Evolutionary conservation across 2,888 invertebrate species (phyloP).

Genomic region (Cyclophora albipunctata): DNA sequence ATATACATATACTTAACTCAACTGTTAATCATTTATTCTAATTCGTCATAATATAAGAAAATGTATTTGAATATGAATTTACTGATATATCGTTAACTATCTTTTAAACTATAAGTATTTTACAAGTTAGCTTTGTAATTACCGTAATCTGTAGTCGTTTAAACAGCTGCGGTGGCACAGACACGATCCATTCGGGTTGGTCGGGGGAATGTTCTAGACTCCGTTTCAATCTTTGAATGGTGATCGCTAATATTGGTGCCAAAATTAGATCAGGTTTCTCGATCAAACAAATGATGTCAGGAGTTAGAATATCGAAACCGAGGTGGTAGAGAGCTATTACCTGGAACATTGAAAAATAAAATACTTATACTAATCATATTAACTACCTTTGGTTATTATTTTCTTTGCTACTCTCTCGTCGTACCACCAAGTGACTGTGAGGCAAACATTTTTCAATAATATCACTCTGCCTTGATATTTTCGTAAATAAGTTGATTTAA

Average conservation of each 20-base stretch:
- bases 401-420: too few relatives aligned
- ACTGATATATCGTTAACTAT: too few relatives aligned
- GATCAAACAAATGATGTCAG: slow-evolving; percentile 78
- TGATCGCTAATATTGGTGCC: slow-evolving; percentile 83
- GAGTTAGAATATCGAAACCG: slow-evolving; percentile 77
- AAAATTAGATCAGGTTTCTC: slow-evolving; percentile 82
- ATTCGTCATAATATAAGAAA: too few relatives aligned
- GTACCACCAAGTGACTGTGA: too few relatives aligned
- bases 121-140: slow-evolving; percentile 7
- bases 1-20: too few relatives aligned
- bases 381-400: not conserved
- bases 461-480: too few relatives aligned
- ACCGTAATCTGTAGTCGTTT: slow-evolving; percentile 84
- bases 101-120: too few relatives aligned
- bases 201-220: slow-evolving; percentile 76
- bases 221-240: slow-evolving; percentile 85
- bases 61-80: too few relatives aligned
- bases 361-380: not conserved
- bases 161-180: slow-evolving; percentile 84
- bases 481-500: too few relatives aligned
- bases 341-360: slow-evolving; percentile 35
- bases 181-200: slow-evolving; percentile 81
- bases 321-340: slow-evolving; percentile 77
- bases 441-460: too few relatives aligned
- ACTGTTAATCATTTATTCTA: too few relatives aligned